A percentile compares a stretch with the other conserved stretches of the same genome.
Conservation (phyloP, 2,797 vertebrate species). For the Loris lydekkerianus region DNA sequence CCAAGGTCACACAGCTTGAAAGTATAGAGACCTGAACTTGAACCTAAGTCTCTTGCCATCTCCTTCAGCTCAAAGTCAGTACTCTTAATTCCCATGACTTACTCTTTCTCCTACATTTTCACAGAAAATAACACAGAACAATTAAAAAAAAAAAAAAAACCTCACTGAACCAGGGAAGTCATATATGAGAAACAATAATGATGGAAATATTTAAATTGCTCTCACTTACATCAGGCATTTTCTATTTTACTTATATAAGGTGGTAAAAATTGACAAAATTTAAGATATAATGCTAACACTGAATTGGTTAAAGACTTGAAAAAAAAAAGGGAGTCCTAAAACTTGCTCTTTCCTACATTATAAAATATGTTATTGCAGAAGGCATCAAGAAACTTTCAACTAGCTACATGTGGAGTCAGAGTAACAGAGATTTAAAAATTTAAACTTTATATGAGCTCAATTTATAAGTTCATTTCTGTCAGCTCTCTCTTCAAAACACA, state of each 20-base stretch:
- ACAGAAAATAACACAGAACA: constrained; percentile 42
- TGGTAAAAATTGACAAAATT: not conserved
- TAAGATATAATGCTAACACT: not conserved
- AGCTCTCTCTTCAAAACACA: not conserved
- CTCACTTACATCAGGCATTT: constrained; percentile 17
- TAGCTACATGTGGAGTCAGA: not conserved
- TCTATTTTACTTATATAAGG: constrained; percentile 29
- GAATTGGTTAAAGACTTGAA: not conserved
- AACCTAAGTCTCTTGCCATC: not conserved
- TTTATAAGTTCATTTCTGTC: not conserved
- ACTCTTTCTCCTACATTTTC: not conserved
- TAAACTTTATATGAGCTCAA: not conserved
- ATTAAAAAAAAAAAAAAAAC: not conserved
- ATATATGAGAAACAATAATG: constrained; percentile 34
- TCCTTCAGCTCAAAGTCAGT: not conserved
- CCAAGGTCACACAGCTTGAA: not conserved
- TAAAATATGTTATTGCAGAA: not conserved
- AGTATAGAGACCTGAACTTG: not conserved
- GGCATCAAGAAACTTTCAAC: not conserved
- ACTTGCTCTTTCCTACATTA: not conserved
- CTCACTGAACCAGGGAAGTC: not conserved
- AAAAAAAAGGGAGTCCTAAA: not conserved
- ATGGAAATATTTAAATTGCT: constrained; percentile 43
- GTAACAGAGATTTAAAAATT: not conserved
- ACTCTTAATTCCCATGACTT: not conserved